Evolutionary conservation across 2,888 invertebrate species (phyloP).

Genomic region (Neoitamus cyanurus): DNA sequence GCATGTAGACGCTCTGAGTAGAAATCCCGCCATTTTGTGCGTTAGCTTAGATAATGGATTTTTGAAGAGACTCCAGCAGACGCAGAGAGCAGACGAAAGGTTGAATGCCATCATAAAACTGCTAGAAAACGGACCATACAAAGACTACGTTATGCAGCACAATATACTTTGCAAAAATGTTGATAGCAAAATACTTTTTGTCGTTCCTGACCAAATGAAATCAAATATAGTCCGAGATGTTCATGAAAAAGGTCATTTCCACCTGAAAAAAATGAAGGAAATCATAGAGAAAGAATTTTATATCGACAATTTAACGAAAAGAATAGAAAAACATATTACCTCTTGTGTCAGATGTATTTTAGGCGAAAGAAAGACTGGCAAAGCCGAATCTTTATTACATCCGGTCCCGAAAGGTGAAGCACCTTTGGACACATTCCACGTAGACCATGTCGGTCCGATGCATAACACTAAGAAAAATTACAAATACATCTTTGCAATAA

Average conservation of each 20-base stretch:
- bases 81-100: background rate
- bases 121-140: constrained; percentile 48
- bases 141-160: background rate
- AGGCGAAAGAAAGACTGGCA: constrained; percentile 54
- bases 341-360: constrained; percentile 49
- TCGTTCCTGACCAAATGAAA: background rate
- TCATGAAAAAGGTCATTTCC: background rate
- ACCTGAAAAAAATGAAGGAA: constrained; percentile 10
- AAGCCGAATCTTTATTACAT: constrained; percentile 58
- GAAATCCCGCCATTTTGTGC: background rate
- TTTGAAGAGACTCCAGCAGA: background rate
- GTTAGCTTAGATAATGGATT: background rate
- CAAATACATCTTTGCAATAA: constrained; percentile 58
- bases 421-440: constrained; percentile 58
- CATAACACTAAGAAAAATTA: constrained; percentile 54
- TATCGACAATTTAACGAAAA: background rate
- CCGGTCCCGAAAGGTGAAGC: constrained; percentile 58
- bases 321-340: background rate
- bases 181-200: background rate
- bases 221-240: background rate
- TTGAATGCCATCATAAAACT: background rate
- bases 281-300: constrained; percentile 7
- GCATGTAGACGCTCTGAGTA: background rate
- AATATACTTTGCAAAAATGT: background rate
- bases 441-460: constrained; percentile 61